A percentile compares a stretch with the other conserved stretches of the same genome.
Conservation (phyloP, 2,888 invertebrate species). For the Hartigia nigra region DNA sequence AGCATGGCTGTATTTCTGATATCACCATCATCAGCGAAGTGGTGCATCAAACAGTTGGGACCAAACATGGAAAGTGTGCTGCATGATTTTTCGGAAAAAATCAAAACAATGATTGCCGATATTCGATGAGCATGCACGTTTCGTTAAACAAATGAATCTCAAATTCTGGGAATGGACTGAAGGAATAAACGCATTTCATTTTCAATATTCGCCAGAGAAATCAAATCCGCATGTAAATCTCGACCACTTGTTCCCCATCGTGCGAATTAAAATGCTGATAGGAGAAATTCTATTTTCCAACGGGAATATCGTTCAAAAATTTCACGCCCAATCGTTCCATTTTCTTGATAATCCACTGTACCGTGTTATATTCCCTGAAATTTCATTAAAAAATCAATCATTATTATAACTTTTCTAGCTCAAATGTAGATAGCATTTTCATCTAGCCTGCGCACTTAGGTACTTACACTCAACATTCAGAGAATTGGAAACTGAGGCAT, state of each 20-base stretch:
- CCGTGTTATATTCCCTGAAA: neutral
- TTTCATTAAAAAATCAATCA: neutral
- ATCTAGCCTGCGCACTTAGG: neutral
- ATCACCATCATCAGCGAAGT: conserved; percentile 49
- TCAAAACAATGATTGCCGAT: neutral
- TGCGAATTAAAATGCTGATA: neutral
- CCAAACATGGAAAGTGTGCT: conserved; percentile 31
- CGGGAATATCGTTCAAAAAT: neutral
- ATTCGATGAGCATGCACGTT: neutral
- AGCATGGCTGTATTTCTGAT: conserved; percentile 46
- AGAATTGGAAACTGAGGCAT: neutral
- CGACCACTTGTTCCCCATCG: neutral
- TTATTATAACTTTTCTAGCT: neutral
- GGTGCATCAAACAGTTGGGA: conserved; percentile 40
- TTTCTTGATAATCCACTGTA: neutral
- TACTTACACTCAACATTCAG: neutral
- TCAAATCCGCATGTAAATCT: neutral
- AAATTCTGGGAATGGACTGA: neutral
- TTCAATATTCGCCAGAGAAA: neutral
- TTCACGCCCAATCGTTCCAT: neutral
- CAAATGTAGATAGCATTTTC: neutral
- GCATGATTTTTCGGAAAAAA: neutral
- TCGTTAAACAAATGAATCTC: neutral
- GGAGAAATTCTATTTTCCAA: neutral
- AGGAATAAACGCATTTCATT: neutral